Percentiles rank a stretch among this genome's conserved stretches.
These are phyloP conservation scores for Mola mola DNA, from an alignment of 2,113 vertebrate genomes.

Conservation along the genomic window DNA sequence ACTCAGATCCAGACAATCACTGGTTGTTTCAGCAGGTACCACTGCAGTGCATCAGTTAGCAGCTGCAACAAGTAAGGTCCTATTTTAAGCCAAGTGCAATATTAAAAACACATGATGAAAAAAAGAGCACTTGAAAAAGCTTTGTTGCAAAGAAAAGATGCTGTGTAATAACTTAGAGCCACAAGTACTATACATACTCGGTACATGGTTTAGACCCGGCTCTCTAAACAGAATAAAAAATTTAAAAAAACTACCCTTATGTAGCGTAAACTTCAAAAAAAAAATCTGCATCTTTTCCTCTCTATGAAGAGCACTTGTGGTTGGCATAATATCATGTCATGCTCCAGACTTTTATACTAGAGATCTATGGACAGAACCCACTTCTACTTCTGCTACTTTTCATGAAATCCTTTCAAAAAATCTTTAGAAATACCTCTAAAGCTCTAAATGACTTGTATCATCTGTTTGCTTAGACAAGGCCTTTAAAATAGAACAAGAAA, in stretches of 20 bases:
- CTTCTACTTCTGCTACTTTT: too few species aligned
- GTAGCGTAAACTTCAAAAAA: too few species aligned
- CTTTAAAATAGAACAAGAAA: too few species aligned
- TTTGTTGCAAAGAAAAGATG: slow-evolving; percentile 22
- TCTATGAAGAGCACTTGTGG: slow-evolving; percentile 5
- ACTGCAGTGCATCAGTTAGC: slow-evolving; percentile 3
- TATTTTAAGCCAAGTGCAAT: slow-evolving; percentile 37
- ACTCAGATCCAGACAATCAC: not conserved
- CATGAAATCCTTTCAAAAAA: too few species aligned
- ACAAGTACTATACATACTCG: slow-evolving; percentile 23
- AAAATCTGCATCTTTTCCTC: too few species aligned
- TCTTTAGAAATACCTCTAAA: too few species aligned
- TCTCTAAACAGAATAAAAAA: too few species aligned
- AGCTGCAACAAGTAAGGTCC: slow-evolving; percentile 17
- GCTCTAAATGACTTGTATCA: too few species aligned
- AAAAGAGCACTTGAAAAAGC: slow-evolving; percentile 9
- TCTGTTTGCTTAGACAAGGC: too few species aligned
- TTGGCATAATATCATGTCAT: too few species aligned
- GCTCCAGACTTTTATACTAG: not conserved
- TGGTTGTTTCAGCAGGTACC: slow-evolving; percentile 35
- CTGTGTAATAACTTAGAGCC: slow-evolving; percentile 14
- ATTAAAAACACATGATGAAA: slow-evolving; percentile 38
- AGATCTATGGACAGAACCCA: not conserved
- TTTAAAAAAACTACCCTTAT: too few species aligned
- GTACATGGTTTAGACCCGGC: too few species aligned